Percentiles rank a stretch among this genome's conserved stretches.
phyloP scores from a whole-genome alignment of 2,797 vertebrate species.

The Acanthurus tractus region DNA sequence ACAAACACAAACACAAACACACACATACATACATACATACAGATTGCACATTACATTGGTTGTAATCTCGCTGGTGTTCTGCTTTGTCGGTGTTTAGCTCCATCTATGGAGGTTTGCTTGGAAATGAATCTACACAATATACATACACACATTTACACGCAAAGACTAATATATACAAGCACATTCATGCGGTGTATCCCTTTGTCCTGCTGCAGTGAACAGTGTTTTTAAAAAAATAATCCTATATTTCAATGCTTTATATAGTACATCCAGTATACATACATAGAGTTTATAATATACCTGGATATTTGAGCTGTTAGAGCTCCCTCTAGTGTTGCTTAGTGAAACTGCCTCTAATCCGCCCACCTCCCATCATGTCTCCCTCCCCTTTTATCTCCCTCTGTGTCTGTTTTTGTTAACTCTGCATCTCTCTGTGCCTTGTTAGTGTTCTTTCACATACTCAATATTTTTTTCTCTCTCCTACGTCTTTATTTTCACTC shows the following conservation, averaged over 20 bases:
- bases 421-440: constrained; percentile 84
- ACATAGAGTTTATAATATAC: constrained; percentile 78
- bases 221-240: constrained; percentile 80
- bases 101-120: constrained; percentile 62
- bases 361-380: constrained; percentile 35
- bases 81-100: constrained; percentile 68
- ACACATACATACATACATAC: constrained; percentile 28
- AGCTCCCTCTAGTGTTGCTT: constrained; percentile 79
- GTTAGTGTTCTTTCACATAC: constrained; percentile 68
- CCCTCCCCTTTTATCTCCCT: constrained; percentile 35
- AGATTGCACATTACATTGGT: constrained; percentile 45
- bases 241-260: constrained; percentile 82
- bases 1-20: constrained; percentile 31
- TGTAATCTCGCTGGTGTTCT: constrained; percentile 60
- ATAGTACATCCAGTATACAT: constrained; percentile 76
- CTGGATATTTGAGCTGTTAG: constrained; percentile 78
- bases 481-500: constrained; percentile 39
- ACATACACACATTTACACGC: constrained; percentile 31
- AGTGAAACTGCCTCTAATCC: constrained; percentile 75
- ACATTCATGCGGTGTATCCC: constrained; percentile 74
- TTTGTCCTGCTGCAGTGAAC: constrained; percentile 81
- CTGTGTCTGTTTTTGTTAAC: constrained; percentile 51
- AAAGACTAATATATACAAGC: constrained; percentile 58
- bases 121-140: constrained; percentile 46
- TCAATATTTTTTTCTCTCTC: constrained; percentile 21